These are phyloP conservation scores for Mystacornis crossleyi DNA, from an alignment of 2,113 vertebrate genomes.

Conservation along the genomic window DNA sequence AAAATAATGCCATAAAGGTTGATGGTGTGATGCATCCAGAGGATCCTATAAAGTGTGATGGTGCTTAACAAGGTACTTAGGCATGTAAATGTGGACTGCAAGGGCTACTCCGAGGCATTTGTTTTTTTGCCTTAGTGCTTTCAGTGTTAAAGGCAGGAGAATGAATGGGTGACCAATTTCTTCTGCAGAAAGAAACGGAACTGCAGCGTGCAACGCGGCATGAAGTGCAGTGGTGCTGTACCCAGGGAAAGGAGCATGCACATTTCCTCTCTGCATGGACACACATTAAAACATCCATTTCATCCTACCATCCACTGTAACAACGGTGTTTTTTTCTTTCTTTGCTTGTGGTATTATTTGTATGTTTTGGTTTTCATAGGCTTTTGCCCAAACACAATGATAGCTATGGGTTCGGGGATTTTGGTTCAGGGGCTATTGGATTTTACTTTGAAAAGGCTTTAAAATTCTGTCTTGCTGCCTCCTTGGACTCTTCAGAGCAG, in stretches of 20 bases:
- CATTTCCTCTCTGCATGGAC: not conserved
- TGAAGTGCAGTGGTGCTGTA: not conserved
- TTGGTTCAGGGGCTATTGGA: not conserved
- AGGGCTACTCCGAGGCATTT: not conserved
- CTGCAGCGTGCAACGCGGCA: fast-evolving
- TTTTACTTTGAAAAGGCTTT: not conserved
- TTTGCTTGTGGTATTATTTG: not conserved
- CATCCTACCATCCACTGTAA: not conserved
- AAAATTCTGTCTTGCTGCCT: not conserved
- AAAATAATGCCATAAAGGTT: not conserved
- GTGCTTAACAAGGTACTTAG: not conserved
- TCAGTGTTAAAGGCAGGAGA: not conserved
- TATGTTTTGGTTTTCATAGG: not conserved
- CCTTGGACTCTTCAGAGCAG: not conserved
- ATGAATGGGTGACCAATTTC: not conserved
- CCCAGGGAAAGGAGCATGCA: not conserved
- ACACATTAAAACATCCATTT: not conserved
- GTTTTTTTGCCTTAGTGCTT: not conserved
- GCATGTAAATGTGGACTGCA: not conserved
- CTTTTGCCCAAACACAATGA: not conserved
- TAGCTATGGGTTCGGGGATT: not conserved
- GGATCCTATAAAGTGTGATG: not conserved
- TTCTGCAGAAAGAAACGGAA: not conserved
- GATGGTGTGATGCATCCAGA: not conserved
- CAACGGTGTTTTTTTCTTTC: not conserved